Conservation (phyloP, 92 coral and sea anemone genomes). For the Muricea muricata region DNA sequence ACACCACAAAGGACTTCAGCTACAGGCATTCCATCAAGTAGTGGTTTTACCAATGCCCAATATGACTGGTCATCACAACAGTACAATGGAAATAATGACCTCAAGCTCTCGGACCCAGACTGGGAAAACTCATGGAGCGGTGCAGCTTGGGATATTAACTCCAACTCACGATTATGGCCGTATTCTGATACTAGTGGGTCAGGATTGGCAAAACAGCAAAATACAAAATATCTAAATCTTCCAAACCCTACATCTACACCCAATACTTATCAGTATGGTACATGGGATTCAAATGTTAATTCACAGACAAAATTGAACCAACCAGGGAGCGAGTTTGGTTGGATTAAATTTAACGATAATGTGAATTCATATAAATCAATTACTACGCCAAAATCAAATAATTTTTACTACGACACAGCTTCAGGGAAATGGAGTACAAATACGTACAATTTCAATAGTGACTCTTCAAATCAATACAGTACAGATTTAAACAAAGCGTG, state of each 20-base stretch:
- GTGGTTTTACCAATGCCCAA: not conserved
- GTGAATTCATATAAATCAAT: not conserved
- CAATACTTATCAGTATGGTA: not conserved
- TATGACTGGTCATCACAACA: not conserved
- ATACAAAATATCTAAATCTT: not conserved
- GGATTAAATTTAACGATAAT: not conserved
- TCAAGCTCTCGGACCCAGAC: slow-evolving; percentile 4
- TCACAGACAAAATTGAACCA: slow-evolving; percentile 1
- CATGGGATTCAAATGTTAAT: not conserved
- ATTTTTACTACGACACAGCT: slow-evolving; percentile 4
- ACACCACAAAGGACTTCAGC: not conserved
- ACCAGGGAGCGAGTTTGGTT: slow-evolving; percentile 36
- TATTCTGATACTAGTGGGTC: slow-evolving; percentile 3
- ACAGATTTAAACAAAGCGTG: not conserved
- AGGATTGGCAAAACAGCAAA: not conserved
- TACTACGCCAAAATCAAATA: not conserved
- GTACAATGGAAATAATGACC: not conserved
- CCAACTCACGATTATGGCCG: not conserved
- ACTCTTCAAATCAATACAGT: not conserved
- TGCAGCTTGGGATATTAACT: not conserved
- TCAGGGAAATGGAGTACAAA: slow-evolving; percentile 18
- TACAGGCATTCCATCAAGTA: not conserved
- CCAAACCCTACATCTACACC: not conserved
- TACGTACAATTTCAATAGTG: not conserved
- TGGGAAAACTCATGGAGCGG: not conserved